Conservation (phyloP, 2,888 invertebrate species). For the Rotaria sp. region DNA sequence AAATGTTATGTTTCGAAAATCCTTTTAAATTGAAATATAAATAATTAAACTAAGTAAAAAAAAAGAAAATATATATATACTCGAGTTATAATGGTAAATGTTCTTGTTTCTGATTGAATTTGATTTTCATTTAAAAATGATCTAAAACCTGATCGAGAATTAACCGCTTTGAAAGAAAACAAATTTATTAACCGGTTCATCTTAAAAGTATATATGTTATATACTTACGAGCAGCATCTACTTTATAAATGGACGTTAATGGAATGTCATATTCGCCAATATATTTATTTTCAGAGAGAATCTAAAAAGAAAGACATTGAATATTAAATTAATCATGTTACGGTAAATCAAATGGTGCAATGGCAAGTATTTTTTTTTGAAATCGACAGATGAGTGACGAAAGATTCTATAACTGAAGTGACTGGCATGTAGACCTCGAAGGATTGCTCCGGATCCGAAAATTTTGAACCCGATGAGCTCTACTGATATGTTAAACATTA, state of each 20-base stretch:
- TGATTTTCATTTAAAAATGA: slow-evolving; percentile 12
- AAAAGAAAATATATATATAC: not conserved
- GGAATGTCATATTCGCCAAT: slow-evolving; percentile 64
- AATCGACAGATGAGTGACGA: too few relatives aligned
- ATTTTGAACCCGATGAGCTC: too few relatives aligned
- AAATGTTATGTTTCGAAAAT: not conserved
- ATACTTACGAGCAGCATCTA: slow-evolving; percentile 56
- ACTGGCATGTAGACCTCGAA: too few relatives aligned
- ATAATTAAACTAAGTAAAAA: not conserved
- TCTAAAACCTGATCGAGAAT: not conserved
- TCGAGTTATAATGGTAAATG: not conserved
- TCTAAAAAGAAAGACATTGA: slow-evolving; percentile 31
- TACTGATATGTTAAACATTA: too few relatives aligned
- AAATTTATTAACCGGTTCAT: too few relatives aligned
- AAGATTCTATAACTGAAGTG: too few relatives aligned
- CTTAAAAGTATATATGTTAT: too few relatives aligned
- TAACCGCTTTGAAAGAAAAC: too few relatives aligned
- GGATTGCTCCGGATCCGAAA: too few relatives aligned
- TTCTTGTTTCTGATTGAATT: not conserved
- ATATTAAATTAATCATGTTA: too few relatives aligned
- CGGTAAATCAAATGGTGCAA: too few relatives aligned
- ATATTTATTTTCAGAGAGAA: slow-evolving; percentile 48
- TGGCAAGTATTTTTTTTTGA: too few relatives aligned
- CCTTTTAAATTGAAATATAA: not conserved
- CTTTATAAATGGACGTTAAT: slow-evolving; percentile 68